Evolutionary conservation across 1,140 invertebrate genomes (phyloP), one percentile per base, ranked within the genome.

Genomic region (Forficula auricularia): DNA sequence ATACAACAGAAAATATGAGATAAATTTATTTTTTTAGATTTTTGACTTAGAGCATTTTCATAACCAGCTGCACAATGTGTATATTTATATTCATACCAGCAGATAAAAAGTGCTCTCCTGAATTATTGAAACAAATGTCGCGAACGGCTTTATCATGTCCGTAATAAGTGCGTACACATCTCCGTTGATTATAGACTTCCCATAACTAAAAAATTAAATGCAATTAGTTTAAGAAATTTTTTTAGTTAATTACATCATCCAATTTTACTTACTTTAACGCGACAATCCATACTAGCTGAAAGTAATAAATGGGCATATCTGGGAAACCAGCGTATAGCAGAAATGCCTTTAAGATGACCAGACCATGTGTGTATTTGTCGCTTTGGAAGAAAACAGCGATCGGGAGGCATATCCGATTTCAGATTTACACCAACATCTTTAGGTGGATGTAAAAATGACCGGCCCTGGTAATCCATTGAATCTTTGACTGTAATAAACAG

Each of bases 371-470:
- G 87, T 45, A 98, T 83, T 50, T 91, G 83, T 32, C 88, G 77
- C 67, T 98, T 99, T 16, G 96, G 96, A 45, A 98, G 67, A 60
- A 97, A 98, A 63, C 96, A 99, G 57, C 86, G 85, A 38, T 89
- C 83, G 0, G 95, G 95, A 16, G 87, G 83, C 10, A 79, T 74
- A 47, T 91, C 87, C n/a, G 84, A 82, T 33, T 79, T 78, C 7
- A 98, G 70, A 65, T 95, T 96, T 4, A 97, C 85, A 10, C 90
- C 94, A 51, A 96, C 81, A 67, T 96, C 90, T 55, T 92, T 85
- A 7, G 95, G 95, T 7, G 84, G 71, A 57, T 92, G 85, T 32
- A 98, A 65, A 61, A 92, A 98, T 6, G 88, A 92, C 40, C 95
- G 65, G 13, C 92, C 92, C 65, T 96, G 91, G 65, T 99, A 99